A percentile compares a stretch with the other conserved stretches of the same genome.
phyloP scores from a whole-genome alignment of 2,113 vertebrate genomes.

The Salvelinus sp. region DNA sequence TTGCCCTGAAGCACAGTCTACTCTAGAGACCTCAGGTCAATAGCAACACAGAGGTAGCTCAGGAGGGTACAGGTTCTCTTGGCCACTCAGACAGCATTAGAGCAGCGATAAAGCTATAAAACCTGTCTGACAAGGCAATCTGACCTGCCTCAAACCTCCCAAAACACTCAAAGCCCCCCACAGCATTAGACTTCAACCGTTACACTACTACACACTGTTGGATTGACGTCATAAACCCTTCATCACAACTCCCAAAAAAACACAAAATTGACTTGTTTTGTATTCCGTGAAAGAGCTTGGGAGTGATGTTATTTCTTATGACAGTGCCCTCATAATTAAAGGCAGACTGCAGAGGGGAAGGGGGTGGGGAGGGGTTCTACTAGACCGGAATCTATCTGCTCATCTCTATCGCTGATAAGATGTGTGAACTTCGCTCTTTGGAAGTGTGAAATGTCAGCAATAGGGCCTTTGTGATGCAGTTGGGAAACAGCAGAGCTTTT shows the following conservation, averaged over 20 bases:
- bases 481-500: constrained; percentile 67
- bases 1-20: constrained; percentile 7
- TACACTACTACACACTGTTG: neutral
- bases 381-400: constrained; percentile 51
- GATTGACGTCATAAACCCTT: neutral
- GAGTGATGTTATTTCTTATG: constrained; percentile 60
- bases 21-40: neutral
- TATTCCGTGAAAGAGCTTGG: constrained; percentile 29
- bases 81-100: constrained; percentile 7
- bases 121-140: constrained; percentile 21
- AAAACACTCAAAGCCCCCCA: constrained; percentile 16
- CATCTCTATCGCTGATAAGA: constrained; percentile 59
- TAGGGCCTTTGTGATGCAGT: constrained; percentile 54
- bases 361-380: neutral
- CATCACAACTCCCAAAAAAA: neutral
- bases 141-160: constrained; percentile 8
- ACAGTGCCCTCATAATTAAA: constrained; percentile 55
- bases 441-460: constrained; percentile 76
- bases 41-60: neutral
- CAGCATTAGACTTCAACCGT: constrained; percentile 16
- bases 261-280: neutral
- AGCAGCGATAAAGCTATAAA: constrained; percentile 21
- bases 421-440: constrained; percentile 69
- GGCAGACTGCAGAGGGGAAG: neutral
- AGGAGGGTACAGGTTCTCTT: neutral